Evolutionary conservation across 2,888 invertebrate species (phyloP).

Genomic region (Euplagia quadripunctaria): DNA sequence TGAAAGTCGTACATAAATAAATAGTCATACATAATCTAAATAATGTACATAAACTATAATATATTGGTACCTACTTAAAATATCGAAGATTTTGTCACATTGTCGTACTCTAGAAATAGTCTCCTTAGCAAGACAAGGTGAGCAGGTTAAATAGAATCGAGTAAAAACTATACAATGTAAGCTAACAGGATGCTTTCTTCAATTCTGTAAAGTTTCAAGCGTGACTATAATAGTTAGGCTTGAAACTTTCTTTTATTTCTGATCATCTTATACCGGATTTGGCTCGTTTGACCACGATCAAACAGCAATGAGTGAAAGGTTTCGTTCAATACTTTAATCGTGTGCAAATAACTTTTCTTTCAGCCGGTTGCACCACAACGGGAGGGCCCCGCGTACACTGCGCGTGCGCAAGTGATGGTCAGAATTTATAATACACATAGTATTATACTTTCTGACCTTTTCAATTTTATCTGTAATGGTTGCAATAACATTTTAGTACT

Average conservation of each 20-base stretch:
- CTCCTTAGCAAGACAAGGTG: too few species aligned
- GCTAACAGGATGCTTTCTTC: not conserved
- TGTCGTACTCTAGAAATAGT: not conserved
- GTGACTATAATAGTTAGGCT: too few species aligned
- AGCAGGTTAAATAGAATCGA: not conserved
- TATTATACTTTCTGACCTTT: conserved; percentile 82
- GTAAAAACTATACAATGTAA: not conserved
- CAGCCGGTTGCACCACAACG: conserved; percentile 72
- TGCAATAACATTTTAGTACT: conserved; percentile 64
- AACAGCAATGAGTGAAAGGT: conserved; percentile 52
- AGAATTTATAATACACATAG: conserved; percentile 79
- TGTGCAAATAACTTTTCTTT: conserved; percentile 80
- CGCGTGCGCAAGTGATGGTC: conserved; percentile 69
- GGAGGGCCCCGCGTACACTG: conserved; percentile 60
- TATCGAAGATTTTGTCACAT: too few species aligned
- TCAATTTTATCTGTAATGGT: conserved; percentile 65
- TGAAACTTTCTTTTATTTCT: not conserved
- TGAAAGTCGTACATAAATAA: too few species aligned
- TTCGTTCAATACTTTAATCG: conserved; percentile 76
- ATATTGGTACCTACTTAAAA: too few species aligned
- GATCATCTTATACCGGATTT: not conserved
- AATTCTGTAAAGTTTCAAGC: not conserved
- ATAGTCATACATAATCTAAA: too few species aligned
- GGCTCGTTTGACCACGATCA: not conserved
- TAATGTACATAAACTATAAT: too few species aligned